phyloP scores from a whole-genome alignment of 2,113 vertebrate genomes.

The Tauraco erythrolophus region DNA sequence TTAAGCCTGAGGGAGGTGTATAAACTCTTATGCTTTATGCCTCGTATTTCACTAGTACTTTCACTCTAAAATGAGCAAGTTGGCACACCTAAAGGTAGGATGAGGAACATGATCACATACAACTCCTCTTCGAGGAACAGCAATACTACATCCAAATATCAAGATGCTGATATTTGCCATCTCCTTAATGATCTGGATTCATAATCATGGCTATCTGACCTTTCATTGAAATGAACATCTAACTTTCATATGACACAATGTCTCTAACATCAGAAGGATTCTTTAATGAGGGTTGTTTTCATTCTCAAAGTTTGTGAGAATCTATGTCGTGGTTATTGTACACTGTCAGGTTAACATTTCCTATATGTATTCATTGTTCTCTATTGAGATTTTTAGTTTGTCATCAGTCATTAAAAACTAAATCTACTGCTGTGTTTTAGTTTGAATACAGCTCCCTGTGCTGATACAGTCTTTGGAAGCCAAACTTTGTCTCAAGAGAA shows the following conservation, averaged over 20 bases:
- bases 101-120: background rate
- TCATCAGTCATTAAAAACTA: background rate
- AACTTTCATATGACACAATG: background rate
- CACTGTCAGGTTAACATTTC: background rate
- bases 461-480: background rate
- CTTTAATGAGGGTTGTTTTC: background rate
- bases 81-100: background rate
- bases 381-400: background rate
- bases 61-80: background rate
- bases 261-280: background rate
- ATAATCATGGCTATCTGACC: background rate
- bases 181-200: background rate
- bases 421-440: background rate
- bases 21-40: background rate
- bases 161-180: background rate
- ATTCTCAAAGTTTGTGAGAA: background rate
- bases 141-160: background rate
- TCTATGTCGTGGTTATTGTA: background rate
- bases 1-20: background rate
- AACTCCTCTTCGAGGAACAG: background rate
- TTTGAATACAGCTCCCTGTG: background rate
- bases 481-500: conserved; percentile 1
- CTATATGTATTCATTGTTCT: background rate
- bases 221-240: background rate
- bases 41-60: background rate